Base-by-base conservation (phyloP, 2,888 invertebrate genomes). In the Sarcophaga caerulescens region DNA sequence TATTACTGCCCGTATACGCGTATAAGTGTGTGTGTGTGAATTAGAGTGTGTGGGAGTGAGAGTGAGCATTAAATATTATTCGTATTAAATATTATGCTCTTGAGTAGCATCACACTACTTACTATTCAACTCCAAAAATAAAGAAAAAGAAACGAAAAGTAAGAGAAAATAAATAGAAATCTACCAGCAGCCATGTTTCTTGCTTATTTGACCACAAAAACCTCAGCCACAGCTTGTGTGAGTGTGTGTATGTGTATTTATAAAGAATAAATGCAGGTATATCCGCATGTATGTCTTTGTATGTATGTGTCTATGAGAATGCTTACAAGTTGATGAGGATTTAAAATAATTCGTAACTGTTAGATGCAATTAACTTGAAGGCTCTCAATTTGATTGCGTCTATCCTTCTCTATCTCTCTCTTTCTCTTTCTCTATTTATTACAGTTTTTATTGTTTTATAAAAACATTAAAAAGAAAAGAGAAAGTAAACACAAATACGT, bases 291-390 rank as follows among this genome's bases (percentile, higher is more conserved):
- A 19, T 45, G 60, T 44, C 5, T 65, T n/a, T 74, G 12, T 3
- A 25, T 47, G 62, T 79, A 65, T 70, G 17, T 25, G 57, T 65
- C 47, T 71, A 83, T 59, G 17, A 62, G 21, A 57, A 10, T 44
- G 45, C 59, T 17, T 57, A 35, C 21, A n/a, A 57, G 59, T 44
- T 21, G 52, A 21, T 77, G 62, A 12, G 44, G 65, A 65, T 81
- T 70, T 23, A 71, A 75, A 25, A 25, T 35, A 35, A 35, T 23
- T 63, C 19, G 75, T 79, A 79, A 85, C 78, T 78, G 78, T 78
- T 70, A 81, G 62, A 66, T 79, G 85, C 70, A 85, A 85, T 82
- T 79, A 82, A 79, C 78, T 82, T 52, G 60, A 75, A 74, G 75
- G 60, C 69, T 60, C 69, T 60, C 52, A 62, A 19, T 62, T 45